These are phyloP conservation scores for Metaphire vulgaris DNA, from an alignment of 1,140 invertebrate species.

Conservation along the genomic window DNA sequence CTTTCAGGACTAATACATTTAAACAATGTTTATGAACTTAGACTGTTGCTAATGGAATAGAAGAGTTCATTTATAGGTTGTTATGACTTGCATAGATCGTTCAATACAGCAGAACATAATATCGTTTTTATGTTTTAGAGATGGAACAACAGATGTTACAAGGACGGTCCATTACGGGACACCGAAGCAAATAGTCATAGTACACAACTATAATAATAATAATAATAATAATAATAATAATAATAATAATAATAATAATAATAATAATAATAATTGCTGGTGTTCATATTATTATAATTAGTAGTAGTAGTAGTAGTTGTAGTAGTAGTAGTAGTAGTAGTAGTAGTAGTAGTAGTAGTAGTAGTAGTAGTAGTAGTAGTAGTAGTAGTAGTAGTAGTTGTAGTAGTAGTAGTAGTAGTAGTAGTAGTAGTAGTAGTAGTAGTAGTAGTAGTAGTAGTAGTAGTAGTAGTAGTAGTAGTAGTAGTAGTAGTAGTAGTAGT, in stretches of 20 bases:
- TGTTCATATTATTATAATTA: background rate
- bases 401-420: constrained; percentile 30
- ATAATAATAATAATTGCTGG: background rate
- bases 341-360: constrained; percentile 31
- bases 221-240: no score
- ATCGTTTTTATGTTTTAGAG: constrained; percentile 52
- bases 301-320: background rate
- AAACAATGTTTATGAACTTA: no score
- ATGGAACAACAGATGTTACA: constrained; percentile 94
- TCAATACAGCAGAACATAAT: background rate
- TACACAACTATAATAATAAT: constrained; percentile 64
- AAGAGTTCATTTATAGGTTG: background rate
- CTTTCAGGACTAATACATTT: background rate
- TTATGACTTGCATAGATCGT: background rate
- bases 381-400: constrained; percentile 31
- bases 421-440: constrained; percentile 30
- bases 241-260: no score
- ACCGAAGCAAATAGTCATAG: constrained; percentile 65
- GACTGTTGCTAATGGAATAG: background rate
- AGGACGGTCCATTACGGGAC: constrained; percentile 80
- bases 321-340: constrained; percentile 27
- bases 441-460: constrained; percentile 30
- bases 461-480: constrained; percentile 28
- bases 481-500: constrained; percentile 28
- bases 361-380: constrained; percentile 31